These are phyloP conservation scores for Loripinus fragilis DNA, from an alignment of 2,888 invertebrate genomes.

Conservation along the genomic window DNA sequence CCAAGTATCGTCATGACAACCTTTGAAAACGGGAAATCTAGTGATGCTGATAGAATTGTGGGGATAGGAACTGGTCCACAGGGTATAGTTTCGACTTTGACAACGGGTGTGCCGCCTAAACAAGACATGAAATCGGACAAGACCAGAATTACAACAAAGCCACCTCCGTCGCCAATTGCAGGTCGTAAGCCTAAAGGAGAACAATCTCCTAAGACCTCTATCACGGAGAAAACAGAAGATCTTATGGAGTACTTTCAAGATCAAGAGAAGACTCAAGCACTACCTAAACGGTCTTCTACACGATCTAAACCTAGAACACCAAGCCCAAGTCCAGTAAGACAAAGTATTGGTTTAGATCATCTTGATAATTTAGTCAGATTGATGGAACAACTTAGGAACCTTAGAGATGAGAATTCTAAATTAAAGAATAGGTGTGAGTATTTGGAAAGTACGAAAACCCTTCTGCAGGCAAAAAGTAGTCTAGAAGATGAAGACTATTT, in stretches of 20 bases:
- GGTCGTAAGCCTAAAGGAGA: conserved; percentile 42
- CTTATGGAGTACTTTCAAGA: conserved; percentile 77
- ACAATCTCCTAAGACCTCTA: conserved; percentile 41
- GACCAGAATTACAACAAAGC: conserved; percentile 30
- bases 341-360: conserved; percentile 87
- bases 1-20: conserved; percentile 59
- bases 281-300: conserved; percentile 43
- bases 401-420: conserved; percentile 89
- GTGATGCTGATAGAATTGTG: conserved; percentile 69
- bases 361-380: conserved; percentile 91
- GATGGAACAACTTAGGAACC: conserved; percentile 89
- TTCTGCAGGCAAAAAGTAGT: conserved; percentile 75
- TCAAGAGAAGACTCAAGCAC: conserved; percentile 65
- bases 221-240: conserved; percentile 67
- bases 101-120: conserved; percentile 25
- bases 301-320: conserved; percentile 66
- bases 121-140: conserved; percentile 32
- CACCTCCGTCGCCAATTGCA: conserved; percentile 50
- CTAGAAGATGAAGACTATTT: conserved; percentile 60
- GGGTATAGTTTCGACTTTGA: conserved; percentile 57
- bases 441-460: conserved; percentile 88
- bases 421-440: conserved; percentile 89
- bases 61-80: conserved; percentile 70
- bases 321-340: conserved; percentile 71
- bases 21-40: conserved; percentile 52